Evolutionary conservation across 2,797 vertebrate species (phyloP), one percentile per base, ranked within the genome.

Genomic region (Margarornis squamiger): DNA sequence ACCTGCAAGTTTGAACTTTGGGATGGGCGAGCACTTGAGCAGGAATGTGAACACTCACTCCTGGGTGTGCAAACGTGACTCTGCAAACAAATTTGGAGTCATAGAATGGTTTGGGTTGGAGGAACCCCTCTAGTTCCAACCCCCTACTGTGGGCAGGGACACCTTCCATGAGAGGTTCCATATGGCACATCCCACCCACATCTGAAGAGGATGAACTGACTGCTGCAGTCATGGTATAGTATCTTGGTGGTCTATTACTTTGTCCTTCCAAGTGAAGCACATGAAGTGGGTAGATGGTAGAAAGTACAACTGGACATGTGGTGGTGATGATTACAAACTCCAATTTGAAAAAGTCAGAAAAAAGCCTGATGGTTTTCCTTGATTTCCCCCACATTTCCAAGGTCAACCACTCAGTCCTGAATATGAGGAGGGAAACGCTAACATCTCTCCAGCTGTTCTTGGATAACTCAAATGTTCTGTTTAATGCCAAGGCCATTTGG

Each of bases 21-120:
- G 45, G 48, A 43, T 29, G 49, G 20, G 22, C 43, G 59, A 76
- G 29, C 8, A 8, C 51, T 27, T 13, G 14, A 48, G 45, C 45
- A 72, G 11, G 20, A 82, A n/a, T 0, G 0, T 23, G 71, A 41
- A n/a, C 0, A 0, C 17, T 45, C 12, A 0, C 13, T 41, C 34
- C 41, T 10, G 24, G 9, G 14, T 0, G 0, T 73, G 59, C 46
- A 73, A 82, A 51, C 1, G 1, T 3, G 20, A 23, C 49, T 24
- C 15, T 39, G 27, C 24, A 63, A 67, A n/a, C 21, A 59, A 63
- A 29, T 54, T 9, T 11, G 21, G 46, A 78, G 46, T 29, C 59
- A 48, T 6, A 5, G 22, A 78, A 78, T 29, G 52, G 59, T 48
- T 48, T 66, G 59, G 46, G 15, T 12, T 66, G 26, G 39, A 78